Base-by-base conservation (phyloP, 2,797 vertebrate species). In the Coilia nasus region DNA sequence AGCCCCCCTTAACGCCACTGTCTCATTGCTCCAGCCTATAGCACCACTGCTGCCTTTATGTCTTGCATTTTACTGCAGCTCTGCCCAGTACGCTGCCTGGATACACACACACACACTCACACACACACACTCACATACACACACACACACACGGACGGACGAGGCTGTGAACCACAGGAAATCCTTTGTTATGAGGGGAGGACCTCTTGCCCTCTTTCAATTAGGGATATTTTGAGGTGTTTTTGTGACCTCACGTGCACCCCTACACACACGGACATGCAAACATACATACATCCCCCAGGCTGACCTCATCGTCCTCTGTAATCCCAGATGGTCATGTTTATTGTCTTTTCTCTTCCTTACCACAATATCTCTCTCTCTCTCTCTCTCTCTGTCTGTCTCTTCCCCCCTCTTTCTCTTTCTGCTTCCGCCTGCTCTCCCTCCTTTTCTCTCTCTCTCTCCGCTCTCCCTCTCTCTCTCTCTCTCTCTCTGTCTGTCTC, bases 41-140 rank as follows among this genome's bases (percentile, higher is more conserved):
- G 35, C 31, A 19, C 35, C 31, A 78, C 14, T 78, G 19, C 14
- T 78, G 19, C 71, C 71, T 78, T 75, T 78, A 41, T 78, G 35
- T 41, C 71, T 21, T 5, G 71, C 31, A 44, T 78, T 59, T 78
- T 78, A 78, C 35, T 78, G 71, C 71, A 78, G 71, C 35, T 44
- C 35, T 41, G 71, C 35, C 21, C 35, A 44, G 50, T 54, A 54
- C 14, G 7, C 50, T 54, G 50, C 2, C 50, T 54, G 50, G 4
- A 64, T n/a, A 64, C 62, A 64, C 23, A 11, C 25, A 57, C 54
- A 57, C 54, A 57, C 56, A 57, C 56, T 4, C 10, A 10, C 46
- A 64, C n/a, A 64, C 62, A 64, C 62, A 64, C 23, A 6, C 25
- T 12, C 0, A 28, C 9, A 28, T 5, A 75, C 6, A 67, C 21